Percentiles rank a stretch among this genome's conserved stretches.
phyloP scores from a whole-genome alignment of 2,797 vertebrate genomes.

The Loriculus beryllinus region DNA sequence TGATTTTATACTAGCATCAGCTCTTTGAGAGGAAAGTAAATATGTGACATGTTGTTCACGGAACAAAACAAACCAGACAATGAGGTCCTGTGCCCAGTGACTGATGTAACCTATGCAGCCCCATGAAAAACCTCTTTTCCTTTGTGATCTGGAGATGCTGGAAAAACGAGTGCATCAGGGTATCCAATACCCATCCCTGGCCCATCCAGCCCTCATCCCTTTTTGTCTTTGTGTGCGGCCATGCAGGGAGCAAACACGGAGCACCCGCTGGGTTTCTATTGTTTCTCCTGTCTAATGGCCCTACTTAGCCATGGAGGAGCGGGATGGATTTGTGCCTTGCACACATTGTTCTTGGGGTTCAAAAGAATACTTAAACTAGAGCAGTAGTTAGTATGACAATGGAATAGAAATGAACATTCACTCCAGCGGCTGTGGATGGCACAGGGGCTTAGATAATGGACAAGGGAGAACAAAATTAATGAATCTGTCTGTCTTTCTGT shows the following conservation, averaged over 20 bases:
- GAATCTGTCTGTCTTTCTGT: slow-evolving; percentile 32
- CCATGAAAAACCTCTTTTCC: slow-evolving; percentile 26
- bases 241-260: slow-evolving; percentile 54
- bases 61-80: slow-evolving; percentile 64
- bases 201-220: slow-evolving; percentile 40
- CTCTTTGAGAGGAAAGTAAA: slow-evolving; percentile 54
- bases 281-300: slow-evolving; percentile 67
- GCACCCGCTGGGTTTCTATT: slow-evolving; percentile 55
- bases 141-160: slow-evolving; percentile 51
- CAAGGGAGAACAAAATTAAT: slow-evolving; percentile 46
- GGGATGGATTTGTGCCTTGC: slow-evolving; percentile 50
- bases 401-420: slow-evolving; percentile 62
- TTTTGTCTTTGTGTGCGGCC: slow-evolving; percentile 63
- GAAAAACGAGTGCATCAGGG: slow-evolving; percentile 44
- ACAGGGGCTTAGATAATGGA: slow-evolving; percentile 19
- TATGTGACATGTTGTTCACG: slow-evolving; percentile 61
- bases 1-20: slow-evolving; percentile 42
- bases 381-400: slow-evolving; percentile 60
- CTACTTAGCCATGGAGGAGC: slow-evolving; percentile 57
- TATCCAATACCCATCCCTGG: slow-evolving; percentile 46
- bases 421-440: slow-evolving; percentile 35
- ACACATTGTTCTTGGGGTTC: slow-evolving; percentile 60
- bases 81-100: slow-evolving; percentile 44
- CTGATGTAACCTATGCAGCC: slow-evolving; percentile 33
- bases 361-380: slow-evolving; percentile 68